Conservation (phyloP, 2,888 invertebrate genomes). For the Drosophila vallismaia region DNA sequence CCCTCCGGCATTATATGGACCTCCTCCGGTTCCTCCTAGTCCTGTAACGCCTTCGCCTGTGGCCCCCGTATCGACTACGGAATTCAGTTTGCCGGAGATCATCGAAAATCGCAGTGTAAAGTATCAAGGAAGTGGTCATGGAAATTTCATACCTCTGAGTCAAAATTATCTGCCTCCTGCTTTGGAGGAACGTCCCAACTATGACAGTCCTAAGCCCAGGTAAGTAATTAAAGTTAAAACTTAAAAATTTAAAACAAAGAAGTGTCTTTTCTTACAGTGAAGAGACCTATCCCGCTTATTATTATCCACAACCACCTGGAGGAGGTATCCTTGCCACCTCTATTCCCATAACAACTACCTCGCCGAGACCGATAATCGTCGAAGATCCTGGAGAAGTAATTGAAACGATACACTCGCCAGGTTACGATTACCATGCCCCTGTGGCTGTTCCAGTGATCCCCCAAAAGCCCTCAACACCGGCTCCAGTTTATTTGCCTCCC, state of each 20-base stretch:
- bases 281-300: constrained; percentile 61
- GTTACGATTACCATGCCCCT: constrained; percentile 78
- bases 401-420: constrained; percentile 48
- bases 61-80: constrained; percentile 69
- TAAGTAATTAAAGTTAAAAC: constrained; percentile 11
- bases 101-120: constrained; percentile 79
- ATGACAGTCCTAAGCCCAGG: constrained; percentile 74
- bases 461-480: constrained; percentile 66
- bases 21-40: constrained; percentile 24
- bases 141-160: constrained; percentile 78
- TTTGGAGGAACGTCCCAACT: constrained; percentile 70
- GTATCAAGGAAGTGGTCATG: constrained; percentile 51
- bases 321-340: constrained; percentile 49
- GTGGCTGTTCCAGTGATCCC: constrained; percentile 24
- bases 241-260: background rate
- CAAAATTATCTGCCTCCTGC: constrained; percentile 76
- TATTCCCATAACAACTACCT: constrained; percentile 43
- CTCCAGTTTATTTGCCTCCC: constrained; percentile 69
- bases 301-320: constrained; percentile 62
- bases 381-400: constrained; percentile 63
- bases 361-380: constrained; percentile 72
- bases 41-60: constrained; percentile 63
- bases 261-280: constrained; percentile 32
- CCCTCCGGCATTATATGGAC: constrained; percentile 63
- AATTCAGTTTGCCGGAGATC: constrained; percentile 81